Evolutionary conservation across 2,113 vertebrate species (phyloP).

Genomic region (Phrynocephalus versicolor): DNA sequence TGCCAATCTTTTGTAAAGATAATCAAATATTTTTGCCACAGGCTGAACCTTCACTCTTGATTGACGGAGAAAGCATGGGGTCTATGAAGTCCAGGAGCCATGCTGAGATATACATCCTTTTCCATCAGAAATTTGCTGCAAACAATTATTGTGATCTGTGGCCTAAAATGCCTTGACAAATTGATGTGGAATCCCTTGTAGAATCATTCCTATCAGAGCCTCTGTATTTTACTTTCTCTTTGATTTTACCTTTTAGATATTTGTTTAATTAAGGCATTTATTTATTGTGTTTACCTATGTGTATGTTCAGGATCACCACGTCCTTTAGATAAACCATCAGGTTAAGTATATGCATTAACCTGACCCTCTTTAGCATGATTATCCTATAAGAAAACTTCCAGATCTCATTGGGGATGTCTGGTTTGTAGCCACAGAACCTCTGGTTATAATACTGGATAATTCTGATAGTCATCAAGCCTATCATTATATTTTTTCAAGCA

Average conservation of each 20-base stretch:
- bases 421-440: constrained; percentile 37
- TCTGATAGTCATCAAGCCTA: constrained; percentile 41
- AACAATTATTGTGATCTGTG: constrained; percentile 14
- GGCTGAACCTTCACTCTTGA: neutral
- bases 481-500: constrained; percentile 30
- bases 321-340: constrained; percentile 42
- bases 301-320: constrained; percentile 22
- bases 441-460: constrained; percentile 44
- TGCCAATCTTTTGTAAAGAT: neutral
- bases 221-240: constrained; percentile 40
- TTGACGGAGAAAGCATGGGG: neutral
- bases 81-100: neutral
- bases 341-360: constrained; percentile 48
- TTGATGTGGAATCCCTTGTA: neutral
- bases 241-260: constrained; percentile 40
- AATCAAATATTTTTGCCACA: neutral
- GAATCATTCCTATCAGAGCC: constrained; percentile 11
- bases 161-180: constrained; percentile 16
- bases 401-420: constrained; percentile 43
- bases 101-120: neutral
- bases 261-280: constrained; percentile 48
- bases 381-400: constrained; percentile 39
- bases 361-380: constrained; percentile 51
- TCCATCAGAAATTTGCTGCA: neutral
- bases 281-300: constrained; percentile 50